A percentile compares a stretch with the other conserved stretches of the same genome.
Evolutionary conservation across 2,888 invertebrate species (phyloP).

Genomic region (Marasmarcha lunaedactyla): DNA sequence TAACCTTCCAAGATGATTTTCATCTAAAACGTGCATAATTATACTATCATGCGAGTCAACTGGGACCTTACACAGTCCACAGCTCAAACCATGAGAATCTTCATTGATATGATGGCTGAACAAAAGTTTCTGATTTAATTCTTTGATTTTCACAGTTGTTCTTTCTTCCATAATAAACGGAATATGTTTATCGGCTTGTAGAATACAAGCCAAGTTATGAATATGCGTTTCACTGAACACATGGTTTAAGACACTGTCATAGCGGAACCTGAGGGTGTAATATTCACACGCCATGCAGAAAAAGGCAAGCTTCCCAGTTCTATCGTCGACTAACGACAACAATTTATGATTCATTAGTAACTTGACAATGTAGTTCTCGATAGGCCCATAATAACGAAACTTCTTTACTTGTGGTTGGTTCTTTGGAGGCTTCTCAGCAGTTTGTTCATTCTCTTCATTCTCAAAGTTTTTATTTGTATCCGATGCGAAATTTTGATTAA

Average conservation of each 20-base stretch:
- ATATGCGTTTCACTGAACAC: constrained; percentile 57
- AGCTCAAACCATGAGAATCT: constrained; percentile 27
- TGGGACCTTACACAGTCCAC: constrained; percentile 36
- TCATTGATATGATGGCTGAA: constrained; percentile 32
- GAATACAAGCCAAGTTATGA: constrained; percentile 46
- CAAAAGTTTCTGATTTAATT: constrained; percentile 48
- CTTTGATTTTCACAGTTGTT: constrained; percentile 41
- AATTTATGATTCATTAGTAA: constrained; percentile 47
- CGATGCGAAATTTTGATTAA: constrained; percentile 53
- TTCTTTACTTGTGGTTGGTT: constrained; percentile 40
- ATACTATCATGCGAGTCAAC: constrained; percentile 37
- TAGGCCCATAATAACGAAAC: constrained; percentile 57
- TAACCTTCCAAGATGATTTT: constrained; percentile 46
- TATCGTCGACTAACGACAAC: constrained; percentile 48
- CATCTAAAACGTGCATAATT: constrained; percentile 49
- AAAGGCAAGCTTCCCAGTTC: constrained; percentile 58
- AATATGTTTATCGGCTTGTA: constrained; percentile 48
- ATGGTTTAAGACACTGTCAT: constrained; percentile 56
- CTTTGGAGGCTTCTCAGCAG: constrained; percentile 39
- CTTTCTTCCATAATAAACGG: constrained; percentile 36
- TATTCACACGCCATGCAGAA: constrained; percentile 62
- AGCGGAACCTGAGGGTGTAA: constrained; percentile 54
- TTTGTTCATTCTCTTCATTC: constrained; percentile 46
- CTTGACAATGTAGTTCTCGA: constrained; percentile 45
- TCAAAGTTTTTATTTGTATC: constrained; percentile 56